phyloP scores from a whole-genome alignment of 2,888 invertebrate species.

The Psococerastis gibbosa region DNA sequence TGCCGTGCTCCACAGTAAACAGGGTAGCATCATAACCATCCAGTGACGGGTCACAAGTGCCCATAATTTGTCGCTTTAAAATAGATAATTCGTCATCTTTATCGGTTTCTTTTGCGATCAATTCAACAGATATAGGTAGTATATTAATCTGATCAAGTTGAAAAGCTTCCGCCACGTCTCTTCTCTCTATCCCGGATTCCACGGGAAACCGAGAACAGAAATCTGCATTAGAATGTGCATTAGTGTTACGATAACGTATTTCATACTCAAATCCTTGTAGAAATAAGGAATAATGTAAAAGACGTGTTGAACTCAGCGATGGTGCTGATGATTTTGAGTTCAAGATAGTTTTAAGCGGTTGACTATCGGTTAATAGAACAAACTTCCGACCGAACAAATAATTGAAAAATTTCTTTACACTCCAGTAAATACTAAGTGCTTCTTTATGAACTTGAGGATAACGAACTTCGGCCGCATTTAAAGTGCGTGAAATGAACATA shows the following conservation, averaged over 20 bases:
- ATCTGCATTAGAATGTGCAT: background rate
- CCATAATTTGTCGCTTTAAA: background rate
- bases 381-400: constrained; percentile 9
- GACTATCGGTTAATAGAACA: constrained; percentile 11
- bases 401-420: constrained; percentile 11
- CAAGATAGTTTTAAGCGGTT: constrained; percentile 10
- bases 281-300: background rate
- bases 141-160: background rate
- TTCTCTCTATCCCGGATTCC: background rate
- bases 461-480: constrained; percentile 11
- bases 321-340: too few species aligned
- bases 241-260: too few species aligned
- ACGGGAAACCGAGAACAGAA: background rate
- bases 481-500: constrained; percentile 12
- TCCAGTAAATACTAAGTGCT: constrained; percentile 13
- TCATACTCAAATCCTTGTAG: constrained; percentile 1
- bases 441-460: constrained; percentile 16
- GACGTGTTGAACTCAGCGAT: background rate
- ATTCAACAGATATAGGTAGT: too few species aligned
- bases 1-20: too few species aligned
- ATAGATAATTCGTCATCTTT: background rate
- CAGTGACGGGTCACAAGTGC: too few species aligned
- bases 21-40: too few species aligned
- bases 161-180: background rate
- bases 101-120: background rate